Base-by-base conservation (phyloP, 2,113 vertebrate genomes). In the Condylura cristata region DNA sequence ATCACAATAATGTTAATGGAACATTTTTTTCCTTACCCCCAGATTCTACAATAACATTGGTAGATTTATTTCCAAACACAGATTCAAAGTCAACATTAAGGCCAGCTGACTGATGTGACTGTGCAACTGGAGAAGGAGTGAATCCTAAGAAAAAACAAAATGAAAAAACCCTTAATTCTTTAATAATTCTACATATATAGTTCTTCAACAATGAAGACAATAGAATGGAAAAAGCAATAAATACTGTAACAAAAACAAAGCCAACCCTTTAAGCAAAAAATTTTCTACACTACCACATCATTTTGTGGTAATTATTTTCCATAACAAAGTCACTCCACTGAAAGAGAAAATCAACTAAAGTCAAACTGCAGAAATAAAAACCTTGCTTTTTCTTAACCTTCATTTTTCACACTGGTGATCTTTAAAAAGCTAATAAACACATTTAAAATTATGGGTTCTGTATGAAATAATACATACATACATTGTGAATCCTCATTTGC, bases 61-160 rank as follows among this genome's bases (percentile, higher is more conserved):
- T 98, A 95, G 99, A 98, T 97, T 99, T 99, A 98, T 99, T 99
- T 98, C 99, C 99, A 97, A 99, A 99, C 83, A 99, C 99, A 4
- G 99, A 99, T 96, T 99, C 99, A 97, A 99, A 99, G 98, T 99
- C 99, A 81, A 99, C 99, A 89, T 99, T 99, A 98, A 99, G 99
- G 98, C 99, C 98, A 97, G 97, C 92, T 91, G 99, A 98, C 92
- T 99, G 98, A 96, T 99, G 99, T 81, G 98, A 97, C 63, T 99
- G 99, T 96, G 98, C 97, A 94, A 99, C 98, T 76, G 99, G 98
- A 97, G 99, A 99, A 72, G 98, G 98, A 51, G 98, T 98, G 95
- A 99, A 99, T 95, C 99, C 99, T 99, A 96, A 58, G 92, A 95
- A 79, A 66, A 91, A 80, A 1, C 84, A 66, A 90, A 95, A 92